Percentiles rank a stretch among this genome's conserved stretches.
These are phyloP conservation scores for Ctena decussata DNA, from an alignment of 2,888 invertebrate species.

Conservation along the genomic window DNA sequence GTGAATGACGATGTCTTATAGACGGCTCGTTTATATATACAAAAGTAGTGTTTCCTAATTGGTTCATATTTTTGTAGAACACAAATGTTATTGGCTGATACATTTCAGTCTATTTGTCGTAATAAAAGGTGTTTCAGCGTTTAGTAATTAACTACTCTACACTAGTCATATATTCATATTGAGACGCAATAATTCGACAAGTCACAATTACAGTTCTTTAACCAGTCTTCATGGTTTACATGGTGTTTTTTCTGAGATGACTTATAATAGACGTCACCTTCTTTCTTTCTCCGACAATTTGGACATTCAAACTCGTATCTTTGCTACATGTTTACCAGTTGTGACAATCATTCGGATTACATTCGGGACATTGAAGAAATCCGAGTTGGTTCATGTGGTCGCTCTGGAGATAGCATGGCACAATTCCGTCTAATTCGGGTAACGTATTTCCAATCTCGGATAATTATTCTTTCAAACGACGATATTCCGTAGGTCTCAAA, in stretches of 20 bases:
- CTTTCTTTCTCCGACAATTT: too few species aligned
- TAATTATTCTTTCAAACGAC: constrained; percentile 17
- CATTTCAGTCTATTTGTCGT: too few species aligned
- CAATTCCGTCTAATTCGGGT: constrained; percentile 21
- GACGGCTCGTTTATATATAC: background rate
- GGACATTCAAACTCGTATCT: too few species aligned
- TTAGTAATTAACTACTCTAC: background rate
- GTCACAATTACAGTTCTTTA: background rate
- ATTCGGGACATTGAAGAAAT: constrained; percentile 2
- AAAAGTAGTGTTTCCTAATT: background rate
- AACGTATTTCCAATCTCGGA: constrained; percentile 20
- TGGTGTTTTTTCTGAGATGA: too few species aligned
- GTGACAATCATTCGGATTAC: constrained; percentile 18
- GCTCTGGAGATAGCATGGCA: constrained; percentile 28
- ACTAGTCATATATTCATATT: background rate
- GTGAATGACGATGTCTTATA: background rate
- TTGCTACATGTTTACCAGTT: constrained; percentile 10
- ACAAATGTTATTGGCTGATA: too few species aligned
- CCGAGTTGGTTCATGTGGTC: constrained; percentile 45
- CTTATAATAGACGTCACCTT: too few species aligned
- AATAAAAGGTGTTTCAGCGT: too few species aligned
- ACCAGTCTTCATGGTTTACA: background rate
- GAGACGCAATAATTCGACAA: background rate
- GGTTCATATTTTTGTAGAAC: background rate
- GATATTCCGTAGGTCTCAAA: constrained; percentile 32